Evolutionary conservation across 2,888 invertebrate genomes (phyloP), one percentile per base, ranked within the genome.

Genomic region (Molanna angustata): DNA sequence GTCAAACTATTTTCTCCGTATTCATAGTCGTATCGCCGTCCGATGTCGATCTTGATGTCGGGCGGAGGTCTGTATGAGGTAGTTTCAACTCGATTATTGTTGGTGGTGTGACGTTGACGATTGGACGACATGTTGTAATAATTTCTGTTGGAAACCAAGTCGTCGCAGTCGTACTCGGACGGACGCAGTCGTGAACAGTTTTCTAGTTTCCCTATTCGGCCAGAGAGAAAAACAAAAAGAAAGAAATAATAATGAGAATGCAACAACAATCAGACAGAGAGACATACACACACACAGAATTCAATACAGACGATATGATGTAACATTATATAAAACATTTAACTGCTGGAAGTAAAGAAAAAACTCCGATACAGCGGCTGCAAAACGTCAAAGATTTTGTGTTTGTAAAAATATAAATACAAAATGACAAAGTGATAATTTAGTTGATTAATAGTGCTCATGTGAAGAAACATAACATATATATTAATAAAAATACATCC

Each of bases 121-220:
- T n/a, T n/a, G 68, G 76, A 76, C 70, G 73, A 73, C 69, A 76
- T 71, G 74, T 77, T 77, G 76, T 76, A 78, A 75, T 74, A 76
- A 73, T 74, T 78, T 74, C 75, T 78, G 68, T 69, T 72, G 64
- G 72, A 73, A 63, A 74, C 74, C 68, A 70, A 73, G 59, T 58
- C 60, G 69, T 71, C 67, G 70, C 69, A 72, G 69, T 72, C 74
- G 62, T 73, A 74, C 60, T 74, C 72, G 62, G 73, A 70, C 63
- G 72, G 72, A 67, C 73, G 73, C 60, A 72, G 71, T 65, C 75
- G 69, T 65, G 50, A 70, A 67, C 73, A 71, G 70, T 73, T 74
- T 69, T 78, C 78, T 72, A 78, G 69, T 72, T 74, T 76, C 73
- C 79, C 79, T 78, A 78, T 67, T 74, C 41, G 47, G 20, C 42